Evolutionary conservation across 2,797 vertebrate species (phyloP).

Genomic region (Chelidonichthys spinosus): DNA sequence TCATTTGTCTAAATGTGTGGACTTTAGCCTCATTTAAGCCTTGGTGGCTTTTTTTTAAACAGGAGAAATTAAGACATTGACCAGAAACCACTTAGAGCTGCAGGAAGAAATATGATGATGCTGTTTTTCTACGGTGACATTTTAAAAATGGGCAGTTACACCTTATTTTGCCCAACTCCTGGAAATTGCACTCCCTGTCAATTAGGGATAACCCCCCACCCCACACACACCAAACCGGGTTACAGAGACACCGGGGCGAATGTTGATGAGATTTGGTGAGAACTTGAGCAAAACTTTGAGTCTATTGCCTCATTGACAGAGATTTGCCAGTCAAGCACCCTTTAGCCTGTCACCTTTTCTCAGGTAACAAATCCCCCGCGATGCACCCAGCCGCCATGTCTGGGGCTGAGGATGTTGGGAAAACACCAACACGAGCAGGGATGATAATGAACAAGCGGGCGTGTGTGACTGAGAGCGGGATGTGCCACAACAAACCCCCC

Average conservation of each 20-base stretch:
- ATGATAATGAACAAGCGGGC: conserved; percentile 79
- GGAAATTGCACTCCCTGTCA: conserved; percentile 67
- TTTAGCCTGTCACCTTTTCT: conserved; percentile 74
- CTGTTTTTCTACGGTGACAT: conserved; percentile 40
- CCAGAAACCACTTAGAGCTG: conserved; percentile 24
- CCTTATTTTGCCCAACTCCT: conserved; percentile 56
- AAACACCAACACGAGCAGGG: conserved; percentile 71
- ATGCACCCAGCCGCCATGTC: conserved; percentile 62
- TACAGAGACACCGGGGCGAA: conserved; percentile 55
- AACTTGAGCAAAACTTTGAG: conserved; percentile 61
- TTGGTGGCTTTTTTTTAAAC: conserved; percentile 61
- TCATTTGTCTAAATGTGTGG: conserved; percentile 82
- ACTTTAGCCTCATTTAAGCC: conserved; percentile 85
- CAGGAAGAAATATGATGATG: conserved; percentile 18
- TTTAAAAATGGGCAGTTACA: conserved; percentile 60
- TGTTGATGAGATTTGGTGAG: conserved; percentile 62
- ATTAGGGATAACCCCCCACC: conserved; percentile 56
- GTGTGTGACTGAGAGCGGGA: conserved; percentile 43
- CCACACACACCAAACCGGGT: conserved; percentile 36
- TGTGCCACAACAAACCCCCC: conserved; percentile 72
- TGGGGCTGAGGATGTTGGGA: conserved; percentile 52
- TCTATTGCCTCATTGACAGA: conserved; percentile 68
- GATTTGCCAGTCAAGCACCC: conserved; percentile 70
- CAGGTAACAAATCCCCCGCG: conserved; percentile 70
- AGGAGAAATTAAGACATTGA: conserved; percentile 54